phyloP scores from a whole-genome alignment of 2,113 vertebrate species.

The Thryonomys swinderianus region DNA sequence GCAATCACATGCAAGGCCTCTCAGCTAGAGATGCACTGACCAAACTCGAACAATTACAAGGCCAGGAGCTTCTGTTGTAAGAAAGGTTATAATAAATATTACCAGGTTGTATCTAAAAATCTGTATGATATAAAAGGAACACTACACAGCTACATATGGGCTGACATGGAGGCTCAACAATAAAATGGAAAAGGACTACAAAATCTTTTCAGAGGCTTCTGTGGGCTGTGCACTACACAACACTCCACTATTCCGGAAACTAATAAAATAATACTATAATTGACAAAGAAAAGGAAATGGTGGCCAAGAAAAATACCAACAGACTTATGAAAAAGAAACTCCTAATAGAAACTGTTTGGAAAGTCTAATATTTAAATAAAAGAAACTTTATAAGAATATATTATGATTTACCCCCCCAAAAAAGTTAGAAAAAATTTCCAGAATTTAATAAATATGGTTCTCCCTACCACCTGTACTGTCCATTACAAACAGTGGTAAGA shows the following conservation, averaged over 20 bases:
- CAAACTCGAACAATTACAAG: neutral
- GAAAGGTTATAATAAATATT: neutral
- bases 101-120: neutral
- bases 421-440: neutral
- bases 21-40: neutral
- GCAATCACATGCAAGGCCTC: neutral
- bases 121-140: neutral
- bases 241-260: neutral
- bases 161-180: neutral
- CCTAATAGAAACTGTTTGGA: neutral
- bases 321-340: neutral
- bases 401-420: neutral
- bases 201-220: neutral
- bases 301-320: neutral
- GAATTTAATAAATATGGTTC: neutral
- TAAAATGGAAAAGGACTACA: neutral
- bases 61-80: neutral
- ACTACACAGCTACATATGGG: neutral
- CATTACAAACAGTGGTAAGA: neutral
- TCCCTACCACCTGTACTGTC: neutral
- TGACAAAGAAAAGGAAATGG: neutral
- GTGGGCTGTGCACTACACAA: neutral
- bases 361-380: conserved; percentile 1
- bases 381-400: neutral
- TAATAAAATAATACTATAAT: neutral